Evolutionary conservation across 1,140 invertebrate genomes (phyloP).

Genomic region (Euwallacea fornicatus): DNA sequence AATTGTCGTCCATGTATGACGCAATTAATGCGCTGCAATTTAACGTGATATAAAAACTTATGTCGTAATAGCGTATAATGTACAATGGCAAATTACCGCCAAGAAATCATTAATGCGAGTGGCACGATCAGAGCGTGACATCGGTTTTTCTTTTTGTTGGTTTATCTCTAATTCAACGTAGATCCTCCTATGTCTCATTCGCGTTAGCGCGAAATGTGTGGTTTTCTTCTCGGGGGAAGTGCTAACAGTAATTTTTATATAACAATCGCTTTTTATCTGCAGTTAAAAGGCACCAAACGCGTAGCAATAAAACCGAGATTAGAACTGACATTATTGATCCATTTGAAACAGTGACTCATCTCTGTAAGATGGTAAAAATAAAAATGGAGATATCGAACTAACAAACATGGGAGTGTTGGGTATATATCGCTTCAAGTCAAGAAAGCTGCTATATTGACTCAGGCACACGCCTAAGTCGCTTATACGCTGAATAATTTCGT

Average conservation of each 20-base stretch:
- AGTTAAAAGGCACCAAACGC: too few species aligned
- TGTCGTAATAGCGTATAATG: conserved; percentile 2
- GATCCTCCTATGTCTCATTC: background rate
- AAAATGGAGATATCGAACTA: background rate
- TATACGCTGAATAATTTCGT: too few species aligned
- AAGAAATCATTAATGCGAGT: background rate
- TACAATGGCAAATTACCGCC: conserved; percentile 1
- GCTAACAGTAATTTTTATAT: too few species aligned
- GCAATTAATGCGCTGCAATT: too few species aligned
- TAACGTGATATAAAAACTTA: too few species aligned
- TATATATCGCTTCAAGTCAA: conserved; percentile 15
- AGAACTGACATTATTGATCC: background rate
- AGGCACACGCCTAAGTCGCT: background rate
- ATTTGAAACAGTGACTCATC: conserved; percentile 11
- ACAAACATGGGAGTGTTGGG: conserved; percentile 21
- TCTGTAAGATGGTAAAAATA: conserved; percentile 2
- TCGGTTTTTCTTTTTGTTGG: conserved; percentile 6
- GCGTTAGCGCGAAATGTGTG: too few species aligned
- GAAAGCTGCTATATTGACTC: conserved; percentile 12
- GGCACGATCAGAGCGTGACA: conserved; percentile 15
- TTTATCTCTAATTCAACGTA: conserved; percentile 4
- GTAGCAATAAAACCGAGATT: too few species aligned
- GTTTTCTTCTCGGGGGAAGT: too few species aligned
- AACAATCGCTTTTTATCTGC: too few species aligned
- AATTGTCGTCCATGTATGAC: background rate